Conservation (phyloP, 2,888 invertebrate species). For the Glaucopsyche alexis region DNA sequence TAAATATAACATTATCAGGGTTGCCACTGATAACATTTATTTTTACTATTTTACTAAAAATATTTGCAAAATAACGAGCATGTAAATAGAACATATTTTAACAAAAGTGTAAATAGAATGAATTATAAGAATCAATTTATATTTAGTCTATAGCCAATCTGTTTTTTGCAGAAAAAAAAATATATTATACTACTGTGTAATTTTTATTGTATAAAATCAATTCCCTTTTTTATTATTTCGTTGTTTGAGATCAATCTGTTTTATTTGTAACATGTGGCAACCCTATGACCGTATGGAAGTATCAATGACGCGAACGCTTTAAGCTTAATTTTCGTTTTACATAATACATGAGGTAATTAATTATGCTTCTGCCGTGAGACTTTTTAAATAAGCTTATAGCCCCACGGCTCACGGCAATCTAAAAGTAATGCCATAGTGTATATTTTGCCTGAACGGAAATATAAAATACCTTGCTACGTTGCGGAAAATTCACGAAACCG, state of each 20-base stretch:
- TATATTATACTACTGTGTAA: too few species aligned
- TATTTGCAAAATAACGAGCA: not conserved
- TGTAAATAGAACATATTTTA: not conserved
- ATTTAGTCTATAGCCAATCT: too few species aligned
- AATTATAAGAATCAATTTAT: not conserved
- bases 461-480: not conserved
- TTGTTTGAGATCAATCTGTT: not conserved
- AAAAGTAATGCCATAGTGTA: constrained; percentile 38
- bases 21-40: constrained; percentile 12
- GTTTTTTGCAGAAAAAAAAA: too few species aligned
- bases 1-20: constrained; percentile 31
- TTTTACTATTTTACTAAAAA: not conserved
- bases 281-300: constrained; percentile 2
- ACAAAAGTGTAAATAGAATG: not conserved
- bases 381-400: not conserved
- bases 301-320: not conserved
- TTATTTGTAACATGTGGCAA: constrained; percentile 7
- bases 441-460: constrained; percentile 38
- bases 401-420: not conserved
- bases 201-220: too few species aligned
- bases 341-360: constrained; percentile 38
- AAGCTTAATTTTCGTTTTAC: constrained; percentile 24
- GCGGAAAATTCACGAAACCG: too few species aligned
- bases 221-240: too few species aligned
- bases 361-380: constrained; percentile 36